Evolutionary conservation across 1,140 invertebrate genomes (phyloP).

Genomic region (Polypedilum vanderplanki): DNA sequence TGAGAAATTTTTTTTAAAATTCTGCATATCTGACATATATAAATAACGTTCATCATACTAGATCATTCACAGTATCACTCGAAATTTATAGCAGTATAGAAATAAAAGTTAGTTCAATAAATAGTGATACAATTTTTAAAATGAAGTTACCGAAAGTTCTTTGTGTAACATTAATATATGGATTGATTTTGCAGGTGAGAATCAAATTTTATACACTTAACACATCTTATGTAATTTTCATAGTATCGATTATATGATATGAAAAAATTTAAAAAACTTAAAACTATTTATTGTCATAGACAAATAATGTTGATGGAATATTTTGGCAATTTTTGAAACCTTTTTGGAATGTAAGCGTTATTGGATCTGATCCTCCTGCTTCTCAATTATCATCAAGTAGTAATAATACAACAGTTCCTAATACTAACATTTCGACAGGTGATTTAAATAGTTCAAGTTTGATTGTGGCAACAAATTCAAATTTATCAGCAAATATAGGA

Average conservation of each 20-base stretch:
- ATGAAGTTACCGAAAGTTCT: not conserved
- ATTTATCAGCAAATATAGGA: not conserved
- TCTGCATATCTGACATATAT: not conserved
- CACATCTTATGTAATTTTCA: not conserved
- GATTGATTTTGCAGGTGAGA: not conserved
- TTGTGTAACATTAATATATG: not conserved
- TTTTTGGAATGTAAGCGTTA: not conserved
- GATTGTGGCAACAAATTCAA: not conserved
- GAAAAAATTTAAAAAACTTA: not conserved
- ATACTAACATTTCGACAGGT: not conserved
- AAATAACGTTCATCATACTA: not conserved
- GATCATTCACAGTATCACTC: not conserved
- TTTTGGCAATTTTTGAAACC: slow-evolving; percentile 7
- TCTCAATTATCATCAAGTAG: not conserved
- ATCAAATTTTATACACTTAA: not conserved
- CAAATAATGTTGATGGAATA: not conserved
- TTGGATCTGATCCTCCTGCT: not conserved
- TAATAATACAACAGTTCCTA: not conserved
- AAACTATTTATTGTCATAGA: not conserved
- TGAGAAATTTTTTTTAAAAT: not conserved
- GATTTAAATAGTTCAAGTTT: not conserved
- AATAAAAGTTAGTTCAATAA: not conserved
- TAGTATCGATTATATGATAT: not conserved
- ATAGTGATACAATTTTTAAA: not conserved
- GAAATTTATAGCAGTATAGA: not conserved